Base-by-base conservation (phyloP, 2,797 vertebrate genomes). In the Geotrypetes seraphini region DNA sequence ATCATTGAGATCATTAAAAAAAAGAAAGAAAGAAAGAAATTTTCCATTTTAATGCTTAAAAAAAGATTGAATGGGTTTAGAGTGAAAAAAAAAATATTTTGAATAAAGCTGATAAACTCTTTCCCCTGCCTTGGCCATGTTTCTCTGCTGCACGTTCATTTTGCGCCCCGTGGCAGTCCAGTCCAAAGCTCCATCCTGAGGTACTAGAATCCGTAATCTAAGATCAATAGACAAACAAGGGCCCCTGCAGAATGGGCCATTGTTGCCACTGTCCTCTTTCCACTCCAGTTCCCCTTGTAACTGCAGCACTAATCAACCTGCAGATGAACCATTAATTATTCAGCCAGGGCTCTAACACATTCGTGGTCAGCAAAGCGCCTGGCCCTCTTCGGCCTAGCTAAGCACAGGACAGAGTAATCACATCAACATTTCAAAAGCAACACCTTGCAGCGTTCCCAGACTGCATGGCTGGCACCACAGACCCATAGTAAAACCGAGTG, bases 301-400 rank as follows among this genome's bases (percentile, higher is more conserved):
- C 13, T 8, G 15, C 18, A 5, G 13, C 40, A 16, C 36, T 5
- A 28, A 44, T 36, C 36, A 30, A 12, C 19, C 48, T 35, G 22
- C 43, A 48, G 50, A 53, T 38, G 44, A 60, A 25, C 31, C 36
- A 53, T 58, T 34, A 56, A 55, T 64, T 57, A 57, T 63, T 60
- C 51, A 55, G 22, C 40, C 5, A 16, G 19, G 54, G 24, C 22
- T 19, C n/a, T 4, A 21, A 28, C 15, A 10, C 29, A 5, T 8
- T 11, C 15, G 29, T 12, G 9, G 20, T 12, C 13, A 2, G 21
- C 22, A 27, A 5, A 10, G 10, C 24, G 10, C 10, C 12, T 16
- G 22, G 18, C 9, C 13, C 8, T 10, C 14, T 13, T 10, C 8
- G 16, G 10, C n/a, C 12, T 10, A 22, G 16, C 16, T 8, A 16